Evolutionary conservation across 2,888 invertebrate species (phyloP).

Genomic region (Gandaritis pyraliata): DNA sequence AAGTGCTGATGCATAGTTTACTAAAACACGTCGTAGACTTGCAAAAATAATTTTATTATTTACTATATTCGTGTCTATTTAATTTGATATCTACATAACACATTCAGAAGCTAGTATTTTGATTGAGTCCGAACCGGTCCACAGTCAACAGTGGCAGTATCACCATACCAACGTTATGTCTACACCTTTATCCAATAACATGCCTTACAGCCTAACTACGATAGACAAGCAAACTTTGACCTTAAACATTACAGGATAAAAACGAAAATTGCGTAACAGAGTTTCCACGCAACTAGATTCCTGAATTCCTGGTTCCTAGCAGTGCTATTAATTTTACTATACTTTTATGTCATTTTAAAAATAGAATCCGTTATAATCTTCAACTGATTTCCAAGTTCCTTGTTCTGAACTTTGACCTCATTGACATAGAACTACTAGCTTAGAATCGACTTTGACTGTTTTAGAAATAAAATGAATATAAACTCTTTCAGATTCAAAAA

Average conservation of each 20-base stretch:
- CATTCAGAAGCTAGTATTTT: slow-evolving; percentile 48
- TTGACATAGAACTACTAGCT: no score
- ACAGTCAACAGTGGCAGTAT: slow-evolving; percentile 56
- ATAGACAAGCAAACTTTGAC: background rate
- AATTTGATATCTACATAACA: slow-evolving; percentile 23
- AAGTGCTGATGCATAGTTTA: no score
- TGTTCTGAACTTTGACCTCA: no score
- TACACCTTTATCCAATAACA: slow-evolving; percentile 11
- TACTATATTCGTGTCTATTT: slow-evolving; percentile 6
- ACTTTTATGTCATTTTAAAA: no score
- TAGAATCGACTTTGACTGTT: no score
- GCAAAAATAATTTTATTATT: no score
- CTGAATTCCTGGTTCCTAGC: no score
- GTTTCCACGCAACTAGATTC: background rate
- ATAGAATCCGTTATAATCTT: no score
- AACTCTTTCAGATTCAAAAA: slow-evolving; percentile 18
- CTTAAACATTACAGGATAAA: background rate
- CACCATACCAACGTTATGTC: slow-evolving; percentile 10
- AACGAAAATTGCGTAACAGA: background rate
- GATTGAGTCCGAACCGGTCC: slow-evolving; percentile 67
- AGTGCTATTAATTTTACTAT: no score
- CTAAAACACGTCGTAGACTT: no score
- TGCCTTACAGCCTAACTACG: slow-evolving; percentile 1
- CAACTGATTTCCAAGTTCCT: no score
- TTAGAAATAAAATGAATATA: background rate